Percentiles rank a stretch among this genome's conserved stretches.
These are phyloP conservation scores for Danio aesculapii DNA, from an alignment of 2,797 vertebrate species.

Conservation along the genomic window DNA sequence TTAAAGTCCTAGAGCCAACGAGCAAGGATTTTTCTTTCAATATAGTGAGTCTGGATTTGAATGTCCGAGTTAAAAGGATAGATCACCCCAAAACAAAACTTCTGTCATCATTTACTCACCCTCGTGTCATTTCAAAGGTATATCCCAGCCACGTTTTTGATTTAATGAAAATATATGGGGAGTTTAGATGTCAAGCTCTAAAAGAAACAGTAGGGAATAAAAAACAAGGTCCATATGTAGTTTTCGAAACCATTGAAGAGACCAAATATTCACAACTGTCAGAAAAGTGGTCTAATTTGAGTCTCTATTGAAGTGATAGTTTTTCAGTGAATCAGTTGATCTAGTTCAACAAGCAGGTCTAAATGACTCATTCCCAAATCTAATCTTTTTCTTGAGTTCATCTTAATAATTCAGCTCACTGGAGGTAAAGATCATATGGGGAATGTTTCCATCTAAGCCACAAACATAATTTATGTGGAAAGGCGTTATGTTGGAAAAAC, in stretches of 20 bases:
- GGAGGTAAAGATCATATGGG: conserved; percentile 8
- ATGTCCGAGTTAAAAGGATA: conserved; percentile 14
- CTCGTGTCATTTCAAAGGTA: not conserved
- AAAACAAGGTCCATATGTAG: not conserved
- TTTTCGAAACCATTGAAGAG: too few relatives aligned
- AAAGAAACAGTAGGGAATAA: not conserved
- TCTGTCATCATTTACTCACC: too few relatives aligned
- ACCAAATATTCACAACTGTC: not conserved
- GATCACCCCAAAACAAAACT: not conserved
- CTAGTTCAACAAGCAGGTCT: conserved; percentile 2
- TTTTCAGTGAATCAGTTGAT: not conserved
- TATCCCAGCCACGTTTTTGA: not conserved
- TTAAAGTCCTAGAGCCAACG: not conserved
- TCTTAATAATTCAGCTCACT: conserved; percentile 24
- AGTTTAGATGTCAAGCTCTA: not conserved
- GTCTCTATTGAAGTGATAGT: not conserved
- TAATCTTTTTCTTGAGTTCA: conserved; percentile 1
- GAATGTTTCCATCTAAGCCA: not conserved
- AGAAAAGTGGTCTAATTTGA: not conserved
- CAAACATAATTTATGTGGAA: not conserved
- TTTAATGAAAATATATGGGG: not conserved
- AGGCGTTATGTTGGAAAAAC: not conserved
- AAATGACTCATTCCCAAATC: conserved; percentile 12
- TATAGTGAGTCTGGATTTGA: not conserved
- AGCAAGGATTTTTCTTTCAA: not conserved